These are phyloP conservation scores for Oreochromis grahami DNA, from an alignment of 2,797 vertebrate genomes.

Conservation along the genomic window DNA sequence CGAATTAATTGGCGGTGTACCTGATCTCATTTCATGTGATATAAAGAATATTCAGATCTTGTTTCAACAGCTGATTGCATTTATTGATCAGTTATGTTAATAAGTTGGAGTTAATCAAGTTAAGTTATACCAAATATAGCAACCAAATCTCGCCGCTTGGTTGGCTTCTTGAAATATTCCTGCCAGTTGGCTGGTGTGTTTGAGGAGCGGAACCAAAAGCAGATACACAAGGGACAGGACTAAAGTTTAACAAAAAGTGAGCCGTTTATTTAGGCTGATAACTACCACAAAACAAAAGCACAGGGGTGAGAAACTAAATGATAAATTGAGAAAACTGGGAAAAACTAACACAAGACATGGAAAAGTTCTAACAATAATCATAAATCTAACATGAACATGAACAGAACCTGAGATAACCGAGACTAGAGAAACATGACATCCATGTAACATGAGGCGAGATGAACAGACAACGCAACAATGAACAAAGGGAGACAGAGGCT, in stretches of 20 bases:
- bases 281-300: not conserved
- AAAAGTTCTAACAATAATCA: not conserved
- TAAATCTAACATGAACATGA: not conserved
- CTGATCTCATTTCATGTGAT: not conserved
- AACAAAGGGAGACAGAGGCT: not conserved
- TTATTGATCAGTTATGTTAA: not conserved
- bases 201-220: not conserved
- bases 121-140: not conserved
- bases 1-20: not conserved
- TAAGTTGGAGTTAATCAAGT: not conserved
- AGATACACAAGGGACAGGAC: not conserved
- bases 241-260: fast-evolving
- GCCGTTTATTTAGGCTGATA: not conserved
- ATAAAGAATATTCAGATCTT: not conserved
- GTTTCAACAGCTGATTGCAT: not conserved
- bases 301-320: not conserved
- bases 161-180: not conserved
- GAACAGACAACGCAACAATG: not conserved
- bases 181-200: not conserved
- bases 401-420: not conserved
- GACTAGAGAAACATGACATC: not conserved
- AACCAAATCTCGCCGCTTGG: not conserved
- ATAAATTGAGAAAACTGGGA: not conserved
- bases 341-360: not conserved
- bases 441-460: not conserved